Conservation (phyloP, 2,113 vertebrate genomes). For the Leucosticte australis region DNA sequence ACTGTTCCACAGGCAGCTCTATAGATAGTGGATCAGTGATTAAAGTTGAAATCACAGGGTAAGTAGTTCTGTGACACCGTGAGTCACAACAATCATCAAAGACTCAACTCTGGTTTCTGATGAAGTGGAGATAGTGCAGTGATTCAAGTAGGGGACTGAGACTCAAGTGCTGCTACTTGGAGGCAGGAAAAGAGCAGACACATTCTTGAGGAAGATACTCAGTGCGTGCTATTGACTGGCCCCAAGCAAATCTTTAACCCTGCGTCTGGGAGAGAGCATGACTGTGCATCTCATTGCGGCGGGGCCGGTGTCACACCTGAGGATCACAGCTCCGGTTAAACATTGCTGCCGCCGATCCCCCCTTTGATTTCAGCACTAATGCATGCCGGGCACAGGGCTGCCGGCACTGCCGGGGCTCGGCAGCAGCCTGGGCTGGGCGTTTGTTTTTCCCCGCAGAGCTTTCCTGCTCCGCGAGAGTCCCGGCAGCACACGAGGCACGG, state of each 20-base stretch:
- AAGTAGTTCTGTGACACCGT: constrained; percentile 73
- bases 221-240: constrained; percentile 70
- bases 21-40: constrained; percentile 73
- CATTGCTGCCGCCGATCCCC: not conserved
- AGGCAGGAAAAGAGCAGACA: constrained; percentile 67
- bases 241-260: constrained; percentile 77
- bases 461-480: not conserved
- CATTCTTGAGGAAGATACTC: constrained; percentile 70
- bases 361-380: constrained; percentile 20
- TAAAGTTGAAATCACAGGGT: constrained; percentile 76
- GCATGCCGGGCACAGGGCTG: constrained; percentile 13
- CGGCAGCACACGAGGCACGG: accelerated
- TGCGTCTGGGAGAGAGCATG: constrained; percentile 63
- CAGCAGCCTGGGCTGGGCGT: not conserved
- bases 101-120: constrained; percentile 71
- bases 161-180: constrained; percentile 68
- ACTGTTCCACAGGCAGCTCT: constrained; percentile 65
- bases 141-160: constrained; percentile 72
- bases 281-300: constrained; percentile 72
- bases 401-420: not conserved
- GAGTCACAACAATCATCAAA: constrained; percentile 76
- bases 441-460: not conserved
- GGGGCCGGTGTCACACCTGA: constrained; percentile 64
- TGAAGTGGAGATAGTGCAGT: constrained; percentile 75
- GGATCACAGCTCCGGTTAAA: constrained; percentile 48